Percentiles rank a stretch among this genome's conserved stretches.
These are phyloP conservation scores for Pseudorhombus dupliciocellatus DNA, from an alignment of 2,113 vertebrate species.

Conservation along the genomic window DNA sequence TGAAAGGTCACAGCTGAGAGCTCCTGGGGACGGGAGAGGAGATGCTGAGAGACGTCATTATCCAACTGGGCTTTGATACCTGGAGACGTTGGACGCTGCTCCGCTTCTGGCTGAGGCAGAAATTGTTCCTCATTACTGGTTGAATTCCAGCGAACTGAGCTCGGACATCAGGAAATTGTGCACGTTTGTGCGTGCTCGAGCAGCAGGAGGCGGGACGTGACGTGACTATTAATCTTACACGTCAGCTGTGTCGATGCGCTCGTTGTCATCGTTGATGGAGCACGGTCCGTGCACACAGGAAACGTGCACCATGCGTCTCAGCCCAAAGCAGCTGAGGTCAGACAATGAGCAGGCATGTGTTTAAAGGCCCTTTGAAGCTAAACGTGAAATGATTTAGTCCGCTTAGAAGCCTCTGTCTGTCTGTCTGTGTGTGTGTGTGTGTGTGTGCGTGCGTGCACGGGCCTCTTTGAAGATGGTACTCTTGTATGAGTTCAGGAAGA, in stretches of 20 bases:
- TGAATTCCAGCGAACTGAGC: too few relatives aligned
- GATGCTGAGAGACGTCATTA: conserved; percentile 59
- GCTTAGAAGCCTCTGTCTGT: conserved; percentile 62
- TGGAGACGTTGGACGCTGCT: neutral
- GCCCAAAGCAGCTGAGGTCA: conserved; percentile 20
- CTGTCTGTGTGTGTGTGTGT: conserved; percentile 17
- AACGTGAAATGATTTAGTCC: conserved; percentile 76
- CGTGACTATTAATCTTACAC: too few relatives aligned
- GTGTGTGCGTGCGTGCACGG: conserved; percentile 31
- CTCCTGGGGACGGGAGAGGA: conserved; percentile 49
- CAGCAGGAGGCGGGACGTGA: too few relatives aligned
- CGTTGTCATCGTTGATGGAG: conserved; percentile 14
- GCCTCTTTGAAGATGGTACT: conserved; percentile 73
- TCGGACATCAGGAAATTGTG: too few relatives aligned
- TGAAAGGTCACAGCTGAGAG: conserved; percentile 58
- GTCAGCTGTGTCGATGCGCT: too few relatives aligned
- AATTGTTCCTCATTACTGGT: too few relatives aligned
- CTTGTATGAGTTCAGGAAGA: conserved; percentile 66
- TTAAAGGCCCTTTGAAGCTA: conserved; percentile 76
- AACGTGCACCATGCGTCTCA: conserved; percentile 14
- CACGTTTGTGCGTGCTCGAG: too few relatives aligned
- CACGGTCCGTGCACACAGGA: neutral
- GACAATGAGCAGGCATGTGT: conserved; percentile 63
- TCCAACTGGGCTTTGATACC: neutral
- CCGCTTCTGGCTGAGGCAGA: neutral